These are phyloP conservation scores for Nymphalis c-album DNA, from an alignment of 2,888 invertebrate species.

Conservation along the genomic window DNA sequence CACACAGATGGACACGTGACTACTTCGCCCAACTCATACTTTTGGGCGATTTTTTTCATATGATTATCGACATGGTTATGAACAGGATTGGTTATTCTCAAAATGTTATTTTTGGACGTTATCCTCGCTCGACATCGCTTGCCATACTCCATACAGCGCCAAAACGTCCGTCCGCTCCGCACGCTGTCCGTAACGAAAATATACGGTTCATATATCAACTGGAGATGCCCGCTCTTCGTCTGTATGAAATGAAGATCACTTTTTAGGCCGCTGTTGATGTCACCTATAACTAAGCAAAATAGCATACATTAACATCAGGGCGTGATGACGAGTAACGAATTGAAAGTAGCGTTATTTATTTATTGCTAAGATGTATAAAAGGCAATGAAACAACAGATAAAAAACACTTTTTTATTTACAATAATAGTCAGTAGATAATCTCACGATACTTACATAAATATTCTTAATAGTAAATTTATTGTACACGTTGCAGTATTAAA, in stretches of 20 bases:
- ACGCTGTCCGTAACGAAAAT: slow-evolving; percentile 78
- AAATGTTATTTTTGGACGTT: slow-evolving; percentile 73
- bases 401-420: neutral
- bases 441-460: no score
- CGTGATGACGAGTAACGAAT: neutral
- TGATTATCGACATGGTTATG: slow-evolving; percentile 73
- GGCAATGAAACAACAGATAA: slow-evolving; percentile 15
- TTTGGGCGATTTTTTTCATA: slow-evolving; percentile 67
- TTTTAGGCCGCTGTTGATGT: slow-evolving; percentile 58
- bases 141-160: slow-evolving; percentile 78
- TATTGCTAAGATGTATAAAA: neutral
- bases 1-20: slow-evolving; percentile 73
- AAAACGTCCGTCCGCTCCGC: slow-evolving; percentile 75
- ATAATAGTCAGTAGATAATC: no score
- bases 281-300: slow-evolving; percentile 61
- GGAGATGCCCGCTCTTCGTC: slow-evolving; percentile 76
- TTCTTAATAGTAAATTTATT: no score
- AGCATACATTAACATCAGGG: slow-evolving; percentile 12
- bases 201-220: slow-evolving; percentile 74
- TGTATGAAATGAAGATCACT: slow-evolving; percentile 76
- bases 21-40: slow-evolving; percentile 73
- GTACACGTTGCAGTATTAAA: no score
- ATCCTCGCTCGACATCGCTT: slow-evolving; percentile 76
- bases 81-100: slow-evolving; percentile 72
- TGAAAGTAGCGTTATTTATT: neutral